Evolutionary conservation across 1,140 invertebrate genomes (phyloP).

Genomic region (Antheraea mylitta): DNA sequence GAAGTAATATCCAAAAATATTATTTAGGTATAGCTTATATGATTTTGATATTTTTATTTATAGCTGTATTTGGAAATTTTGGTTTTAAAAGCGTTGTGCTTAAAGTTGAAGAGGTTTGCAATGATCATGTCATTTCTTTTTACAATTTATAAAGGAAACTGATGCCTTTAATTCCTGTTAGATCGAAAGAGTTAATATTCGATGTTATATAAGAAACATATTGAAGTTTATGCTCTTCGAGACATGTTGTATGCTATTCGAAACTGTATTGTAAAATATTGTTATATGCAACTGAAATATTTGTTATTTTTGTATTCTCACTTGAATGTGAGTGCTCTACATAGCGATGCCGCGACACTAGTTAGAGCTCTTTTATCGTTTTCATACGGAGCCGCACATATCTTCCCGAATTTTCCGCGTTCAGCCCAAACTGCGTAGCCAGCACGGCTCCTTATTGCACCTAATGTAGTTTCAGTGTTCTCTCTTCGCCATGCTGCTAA

Average conservation of each 20-base stretch:
- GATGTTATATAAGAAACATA: too few species aligned
- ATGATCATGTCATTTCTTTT: too few species aligned
- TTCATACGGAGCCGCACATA: slow-evolving; percentile 87
- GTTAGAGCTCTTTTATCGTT: slow-evolving; percentile 70
- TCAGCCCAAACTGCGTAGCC: slow-evolving; percentile 92
- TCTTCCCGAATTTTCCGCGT: slow-evolving; percentile 88
- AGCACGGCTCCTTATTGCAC: slow-evolving; percentile 83
- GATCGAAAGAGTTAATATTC: background rate
- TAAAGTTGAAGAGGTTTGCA: too few species aligned
- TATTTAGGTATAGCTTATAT: too few species aligned
- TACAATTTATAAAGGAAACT: too few species aligned
- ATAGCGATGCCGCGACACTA: slow-evolving; percentile 86
- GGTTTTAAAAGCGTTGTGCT: too few species aligned
- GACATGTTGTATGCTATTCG: too few species aligned
- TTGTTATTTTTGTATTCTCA: slow-evolving; percentile 61
- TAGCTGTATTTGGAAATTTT: too few species aligned
- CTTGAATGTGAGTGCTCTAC: slow-evolving; percentile 87
- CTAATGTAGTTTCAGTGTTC: slow-evolving; percentile 78
- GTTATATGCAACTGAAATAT: background rate
- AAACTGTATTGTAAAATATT: background rate
- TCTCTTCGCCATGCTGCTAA: slow-evolving; percentile 79
- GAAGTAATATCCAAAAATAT: background rate
- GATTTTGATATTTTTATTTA: too few species aligned
- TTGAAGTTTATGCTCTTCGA: too few species aligned
- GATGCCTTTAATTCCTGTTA: background rate